Base-by-base conservation (phyloP, 1,140 invertebrate genomes). In the Scylla paramamosain region DNA sequence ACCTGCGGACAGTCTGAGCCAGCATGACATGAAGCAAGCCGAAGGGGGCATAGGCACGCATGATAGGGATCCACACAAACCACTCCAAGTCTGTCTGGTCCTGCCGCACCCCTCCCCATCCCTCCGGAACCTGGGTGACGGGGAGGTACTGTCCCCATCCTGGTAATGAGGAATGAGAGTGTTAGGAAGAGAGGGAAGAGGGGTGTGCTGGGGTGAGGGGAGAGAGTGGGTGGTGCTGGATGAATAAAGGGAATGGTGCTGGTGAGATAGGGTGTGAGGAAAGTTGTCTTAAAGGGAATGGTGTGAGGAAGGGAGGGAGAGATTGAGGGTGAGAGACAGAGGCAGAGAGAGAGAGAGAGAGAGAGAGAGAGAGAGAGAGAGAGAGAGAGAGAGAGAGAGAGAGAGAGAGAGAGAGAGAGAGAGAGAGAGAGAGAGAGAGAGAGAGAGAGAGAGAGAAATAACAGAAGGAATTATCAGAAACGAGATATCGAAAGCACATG, bases 11-110 rank as follows among this genome's bases (percentile, higher is more conserved):
- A 4, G 91, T 16, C n/a, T 95, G 95, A 12, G 92, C 82, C 67
- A 93, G 52, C 6, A 93, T n/a, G 46, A 93, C 46, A 52, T 93
- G 91, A 12, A 93, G 82, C 12, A 94, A 52, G 32, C 88, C 95
- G 45, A 86, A 93, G 28, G 94, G 95, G 29, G 91, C 95, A 28
- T 93, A 96, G 45, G 59, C 83, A 20, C 90, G 91, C 45, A 96
- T 91, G 29, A 96, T 92, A 4, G 94, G 90, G 6, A 94, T 48
- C 95, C 95, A 96, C 7, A 96, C 95, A 67, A 89, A 96, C 95
- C 95, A 96, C 77, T 96, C 95, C 31, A 91, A 82, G 88, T 96
- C 95, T 48, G 94, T 96, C 88, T 95, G 91, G 88, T 96, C 95
- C 46, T 95, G 95, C 28, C 94, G 95, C 67, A n/a, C 20, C 67